Evolutionary conservation across 2,797 vertebrate species (phyloP).

Genomic region (Lycodopsis pacificus): DNA sequence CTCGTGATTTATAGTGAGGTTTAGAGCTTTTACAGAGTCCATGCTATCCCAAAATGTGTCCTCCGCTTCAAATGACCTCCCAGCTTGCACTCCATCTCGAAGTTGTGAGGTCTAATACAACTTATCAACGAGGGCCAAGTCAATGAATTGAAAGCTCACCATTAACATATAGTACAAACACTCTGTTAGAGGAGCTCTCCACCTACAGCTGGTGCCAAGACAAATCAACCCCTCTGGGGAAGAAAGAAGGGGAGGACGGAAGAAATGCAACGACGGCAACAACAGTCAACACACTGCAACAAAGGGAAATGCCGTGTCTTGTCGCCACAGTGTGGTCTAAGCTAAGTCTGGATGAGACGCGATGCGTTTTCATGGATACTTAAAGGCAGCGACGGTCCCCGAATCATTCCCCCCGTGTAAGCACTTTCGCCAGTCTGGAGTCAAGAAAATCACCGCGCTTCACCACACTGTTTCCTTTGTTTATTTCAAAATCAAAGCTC

Average conservation of each 20-base stretch:
- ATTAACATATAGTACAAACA: slow-evolving; percentile 42
- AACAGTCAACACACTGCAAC: slow-evolving; percentile 57
- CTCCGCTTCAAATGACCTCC: slow-evolving; percentile 34
- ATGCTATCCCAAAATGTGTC: slow-evolving; percentile 23
- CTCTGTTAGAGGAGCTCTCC: slow-evolving; percentile 63
- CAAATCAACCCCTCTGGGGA: slow-evolving; percentile 52
- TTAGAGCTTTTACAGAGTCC: slow-evolving; percentile 27
- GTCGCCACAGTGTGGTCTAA: slow-evolving; percentile 57
- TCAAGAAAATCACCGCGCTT: slow-evolving; percentile 34
- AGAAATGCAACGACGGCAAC: slow-evolving; percentile 63
- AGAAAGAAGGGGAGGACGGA: slow-evolving; percentile 20
- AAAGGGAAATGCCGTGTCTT: slow-evolving; percentile 63
- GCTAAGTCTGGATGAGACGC: slow-evolving; percentile 51
- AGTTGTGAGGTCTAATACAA: slow-evolving; percentile 35
- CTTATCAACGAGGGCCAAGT: slow-evolving; percentile 23
- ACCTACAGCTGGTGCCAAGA: slow-evolving; percentile 56
- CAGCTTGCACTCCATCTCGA: slow-evolving; percentile 31
- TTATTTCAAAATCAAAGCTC: slow-evolving; percentile 64
- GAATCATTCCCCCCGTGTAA: slow-evolving; percentile 59
- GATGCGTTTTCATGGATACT: slow-evolving; percentile 59
- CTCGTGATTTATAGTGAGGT: slow-evolving; percentile 48
- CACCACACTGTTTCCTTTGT: slow-evolving; percentile 69
- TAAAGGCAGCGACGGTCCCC: slow-evolving; percentile 56
- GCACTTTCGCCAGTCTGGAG: slow-evolving; percentile 62
- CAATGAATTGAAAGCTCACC: slow-evolving; percentile 48